These are phyloP conservation scores for Plutomurus gul DNA, from an alignment of 1,140 invertebrate species.

Conservation along the genomic window DNA sequence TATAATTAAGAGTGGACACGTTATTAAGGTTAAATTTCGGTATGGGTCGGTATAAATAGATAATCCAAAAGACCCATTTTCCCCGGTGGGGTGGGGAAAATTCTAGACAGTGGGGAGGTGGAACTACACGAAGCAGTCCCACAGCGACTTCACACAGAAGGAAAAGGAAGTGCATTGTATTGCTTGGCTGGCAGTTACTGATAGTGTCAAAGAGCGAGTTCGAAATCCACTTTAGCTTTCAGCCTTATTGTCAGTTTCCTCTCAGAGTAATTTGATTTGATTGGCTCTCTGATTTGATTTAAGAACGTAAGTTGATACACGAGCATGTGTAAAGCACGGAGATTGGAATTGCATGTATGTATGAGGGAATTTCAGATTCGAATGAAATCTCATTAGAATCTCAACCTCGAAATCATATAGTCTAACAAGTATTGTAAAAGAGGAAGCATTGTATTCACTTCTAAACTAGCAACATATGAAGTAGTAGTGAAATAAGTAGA, in stretches of 20 bases:
- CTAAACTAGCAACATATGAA: not conserved
- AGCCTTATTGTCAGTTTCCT: not conserved
- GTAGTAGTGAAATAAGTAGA: not conserved
- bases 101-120: too few species aligned
- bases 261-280: slow-evolving; percentile 22
- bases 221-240: slow-evolving; percentile 24
- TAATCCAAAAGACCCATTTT: too few species aligned
- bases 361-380: not conserved
- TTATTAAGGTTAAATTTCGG: too few species aligned
- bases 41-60: too few species aligned
- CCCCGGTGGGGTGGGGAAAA: too few species aligned
- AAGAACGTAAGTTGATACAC: slow-evolving; percentile 13
- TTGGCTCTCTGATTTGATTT: slow-evolving; percentile 27
- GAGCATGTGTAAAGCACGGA: not conserved
- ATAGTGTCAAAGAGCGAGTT: slow-evolving; percentile 16
- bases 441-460: not conserved
- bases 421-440: not conserved
- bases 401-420: slow-evolving; percentile 21
- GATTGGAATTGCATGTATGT: slow-evolving; percentile 3
- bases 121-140: too few species aligned
- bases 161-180: too few species aligned
- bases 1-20: too few species aligned
- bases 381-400: slow-evolving; percentile 25
- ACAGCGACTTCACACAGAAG: too few species aligned
- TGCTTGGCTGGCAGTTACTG: not conserved